Base-by-base conservation (phyloP, 2,888 invertebrate species). In the Drosophila tanythrix region DNA sequence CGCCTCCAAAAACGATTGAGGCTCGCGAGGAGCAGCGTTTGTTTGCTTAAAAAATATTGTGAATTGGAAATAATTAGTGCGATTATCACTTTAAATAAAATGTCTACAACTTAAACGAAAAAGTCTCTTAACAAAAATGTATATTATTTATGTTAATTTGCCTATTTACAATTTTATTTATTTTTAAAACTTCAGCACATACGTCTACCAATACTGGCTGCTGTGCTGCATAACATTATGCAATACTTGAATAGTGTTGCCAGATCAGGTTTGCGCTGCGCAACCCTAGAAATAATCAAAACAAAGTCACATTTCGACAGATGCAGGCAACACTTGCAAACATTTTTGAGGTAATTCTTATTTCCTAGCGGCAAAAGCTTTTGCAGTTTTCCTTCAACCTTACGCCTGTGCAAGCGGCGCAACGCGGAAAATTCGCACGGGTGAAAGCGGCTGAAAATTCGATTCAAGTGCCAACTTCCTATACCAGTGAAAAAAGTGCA, bases 1-100 rank as follows among this genome's bases (percentile, higher is more conserved):
- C 92, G 25, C 95, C 95, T 25, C 95, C 95, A 62, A 92, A 91
- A 77, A 74, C 87, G 2, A 82, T 93, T 50, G 86, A 84, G 62
- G 76, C 83, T 3, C 88, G 90, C 15, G 91, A 92, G 0, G 92
- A 92, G 64, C 57, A 74, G 61, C 87, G 82, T 38, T 65, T 92
- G 66, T 90, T 88, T 80, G 91, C 91, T 74, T 91, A 88, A 90
- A 60, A 88, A 89, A 60, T 69, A 63, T 50, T 81, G 57, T 73
- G 64, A 61, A 70, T 78, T 68, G 68, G 70, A 74, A 70, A 74
- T 71, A 72, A 58, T 74, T 74, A 87, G 82, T 87, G 69, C 43
- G 57, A 61, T 63, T 75, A 52, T 64, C 70, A 58, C 58, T 80
- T 68, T 66, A 74, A 80, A 80, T 78, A 78, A 78, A 81, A 52